A percentile compares a stretch with the other conserved stretches of the same genome.
phyloP scores from a whole-genome alignment of 2,888 invertebrate species.

The Caenorhabditis panamensis region DNA sequence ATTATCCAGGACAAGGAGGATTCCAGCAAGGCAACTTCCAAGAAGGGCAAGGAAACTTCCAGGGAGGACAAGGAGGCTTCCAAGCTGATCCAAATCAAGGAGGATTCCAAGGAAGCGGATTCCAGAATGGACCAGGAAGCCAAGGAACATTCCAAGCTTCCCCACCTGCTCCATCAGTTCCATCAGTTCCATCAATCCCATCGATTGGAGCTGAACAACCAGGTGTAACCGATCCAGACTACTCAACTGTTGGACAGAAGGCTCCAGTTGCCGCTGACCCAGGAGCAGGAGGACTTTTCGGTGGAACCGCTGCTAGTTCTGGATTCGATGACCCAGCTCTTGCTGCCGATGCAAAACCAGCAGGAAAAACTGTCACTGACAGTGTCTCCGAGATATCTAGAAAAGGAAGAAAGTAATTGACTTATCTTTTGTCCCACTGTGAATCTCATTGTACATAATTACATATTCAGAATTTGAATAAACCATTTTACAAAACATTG shows the following conservation, averaged over 20 bases:
- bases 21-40: slow-evolving; percentile 7
- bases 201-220: background rate
- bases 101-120: slow-evolving; percentile 11
- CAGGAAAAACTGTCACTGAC: slow-evolving; percentile 21
- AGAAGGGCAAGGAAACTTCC: slow-evolving; percentile 40
- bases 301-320: slow-evolving; percentile 30
- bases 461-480: background rate
- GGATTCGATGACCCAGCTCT: slow-evolving; percentile 49
- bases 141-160: slow-evolving; percentile 27
- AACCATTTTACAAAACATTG: slow-evolving; percentile 13
- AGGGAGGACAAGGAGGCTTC: slow-evolving; percentile 23
- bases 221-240: slow-evolving; percentile 30
- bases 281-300: slow-evolving; percentile 39
- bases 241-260: slow-evolving; percentile 53
- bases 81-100: slow-evolving; percentile 12
- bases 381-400: slow-evolving; percentile 34
- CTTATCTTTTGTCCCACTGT: background rate
- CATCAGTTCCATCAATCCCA: slow-evolving; percentile 6
- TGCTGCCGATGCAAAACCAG: slow-evolving; percentile 45
- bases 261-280: slow-evolving; percentile 50
- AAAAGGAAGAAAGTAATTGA: slow-evolving; percentile 21
- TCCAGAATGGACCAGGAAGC: background rate
- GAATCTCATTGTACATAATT: slow-evolving; percentile 34
- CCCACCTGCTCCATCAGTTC: slow-evolving; percentile 21
- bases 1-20: slow-evolving; percentile 12